Base-by-base conservation (phyloP, 2,113 vertebrate genomes). In the Dunckerocampus dactyliophorus region DNA sequence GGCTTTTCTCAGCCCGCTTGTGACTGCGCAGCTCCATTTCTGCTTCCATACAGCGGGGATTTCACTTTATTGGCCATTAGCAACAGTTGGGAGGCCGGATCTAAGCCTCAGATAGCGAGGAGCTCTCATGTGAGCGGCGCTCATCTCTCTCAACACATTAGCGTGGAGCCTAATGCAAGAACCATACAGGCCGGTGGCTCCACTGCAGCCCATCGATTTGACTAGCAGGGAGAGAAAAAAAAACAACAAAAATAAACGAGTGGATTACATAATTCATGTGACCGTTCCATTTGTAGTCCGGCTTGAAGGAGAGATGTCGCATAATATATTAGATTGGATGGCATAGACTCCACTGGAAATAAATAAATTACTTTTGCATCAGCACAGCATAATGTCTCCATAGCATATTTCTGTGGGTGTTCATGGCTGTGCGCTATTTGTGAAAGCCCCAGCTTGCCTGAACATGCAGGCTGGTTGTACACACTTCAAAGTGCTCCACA, bases 231-330 rank as follows among this genome's bases (percentile, higher is more conserved):
- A 47, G 58, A 69, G 14, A 43, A 14, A 14, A 8, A 11, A 13
- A 13, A 34, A 34, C 24, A 28, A 39, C 8, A 39, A 39, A n/a
- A n/a, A n/a, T n/a, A 60, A 74, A 82, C 69, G 77, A 79, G 43
- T 62, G 72, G 79, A 83, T 87, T 85, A 85, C 83, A 84, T 87
- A 83, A 87, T 83, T 81, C 72, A 83, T 81, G 79, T 49, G 66
- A 65, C 47, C 20, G 51, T 2, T 83, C 58, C 70, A 78, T 80
- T 81, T 74, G 71, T 15, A 55, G 58, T 20, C 19, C 21, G 4
- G 42, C 14, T 66, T 37, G 37, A 48, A 67, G 17, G 51, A 59
- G 68, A 42, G 46, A 54, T 13, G n/a, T 0, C 45, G 48, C n/a
- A 65, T 39, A 17, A 60, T 37, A 42, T 24, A 47, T 51, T 14